A percentile compares a stretch with the other conserved stretches of the same genome.
Evolutionary conservation across 92 coral and sea anemone species (phyloP).

Genomic region (Paragorgia papillata): DNA sequence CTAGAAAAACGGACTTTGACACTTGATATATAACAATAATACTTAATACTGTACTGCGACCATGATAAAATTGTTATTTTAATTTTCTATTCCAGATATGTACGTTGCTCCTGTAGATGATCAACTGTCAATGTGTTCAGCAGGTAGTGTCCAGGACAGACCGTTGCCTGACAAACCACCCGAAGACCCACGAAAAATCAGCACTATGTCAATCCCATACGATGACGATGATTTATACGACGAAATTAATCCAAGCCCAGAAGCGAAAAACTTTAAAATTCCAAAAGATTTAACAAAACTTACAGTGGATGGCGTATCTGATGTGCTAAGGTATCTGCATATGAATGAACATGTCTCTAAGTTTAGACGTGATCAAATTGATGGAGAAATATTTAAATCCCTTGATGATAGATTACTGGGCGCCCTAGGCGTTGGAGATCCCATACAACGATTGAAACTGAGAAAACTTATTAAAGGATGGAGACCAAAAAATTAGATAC

Average conservation of each 20-base stretch:
- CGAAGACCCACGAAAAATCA: not conserved
- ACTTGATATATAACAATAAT: too few species aligned
- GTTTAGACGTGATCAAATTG: constrained; percentile 22
- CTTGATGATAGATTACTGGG: constrained; percentile 15
- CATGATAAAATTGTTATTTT: too few species aligned
- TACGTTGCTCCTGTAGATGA: constrained; percentile 37
- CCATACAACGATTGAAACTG: constrained; percentile 16
- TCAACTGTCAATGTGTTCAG: not conserved
- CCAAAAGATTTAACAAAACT: constrained; percentile 42
- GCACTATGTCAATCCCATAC: not conserved
- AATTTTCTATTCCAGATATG: constrained; percentile 46
- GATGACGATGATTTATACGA: constrained; percentile 33
- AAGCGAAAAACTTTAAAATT: constrained; percentile 18
- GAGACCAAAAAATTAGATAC: constrained; percentile 13
- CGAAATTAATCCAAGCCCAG: constrained; percentile 17
- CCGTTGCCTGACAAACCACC: constrained; percentile 18
- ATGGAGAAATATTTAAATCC: constrained; percentile 34
- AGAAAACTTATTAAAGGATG: constrained; percentile 36
- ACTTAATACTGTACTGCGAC: too few species aligned
- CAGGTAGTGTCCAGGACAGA: not conserved
- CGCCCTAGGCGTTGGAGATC: constrained; percentile 28
- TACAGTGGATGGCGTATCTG: constrained; percentile 20
- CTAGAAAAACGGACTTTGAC: too few species aligned
- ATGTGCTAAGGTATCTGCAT: constrained; percentile 18
- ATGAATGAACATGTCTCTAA: constrained; percentile 37